Percentiles rank a stretch among this genome's conserved stretches.
These are phyloP conservation scores for Monochamus saltuarius DNA, from an alignment of 1,140 invertebrate species.

Conservation along the genomic window DNA sequence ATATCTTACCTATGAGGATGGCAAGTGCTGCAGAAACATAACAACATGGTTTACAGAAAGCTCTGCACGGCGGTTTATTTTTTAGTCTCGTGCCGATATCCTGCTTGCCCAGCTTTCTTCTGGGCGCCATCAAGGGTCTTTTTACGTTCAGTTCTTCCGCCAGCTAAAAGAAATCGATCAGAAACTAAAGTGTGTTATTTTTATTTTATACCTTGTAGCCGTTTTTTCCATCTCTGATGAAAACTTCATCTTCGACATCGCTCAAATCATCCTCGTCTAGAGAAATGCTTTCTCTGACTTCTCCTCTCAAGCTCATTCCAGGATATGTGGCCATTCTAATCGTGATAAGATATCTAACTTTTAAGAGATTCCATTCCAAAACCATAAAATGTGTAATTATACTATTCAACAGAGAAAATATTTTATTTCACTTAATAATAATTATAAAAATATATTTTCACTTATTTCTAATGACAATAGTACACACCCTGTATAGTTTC, in stretches of 20 bases:
- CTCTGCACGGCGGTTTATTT: slow-evolving; percentile 57
- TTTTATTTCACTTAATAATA: too few relatives aligned
- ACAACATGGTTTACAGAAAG: slow-evolving; percentile 62
- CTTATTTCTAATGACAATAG: too few relatives aligned
- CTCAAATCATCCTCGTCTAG: slow-evolving; percentile 61
- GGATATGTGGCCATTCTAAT: slow-evolving; percentile 47
- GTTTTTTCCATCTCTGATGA: slow-evolving; percentile 70
- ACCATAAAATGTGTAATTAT: too few relatives aligned
- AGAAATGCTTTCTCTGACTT: slow-evolving; percentile 50
- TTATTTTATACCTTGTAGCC: slow-evolving; percentile 51
- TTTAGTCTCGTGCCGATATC: slow-evolving; percentile 53
- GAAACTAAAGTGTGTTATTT: too few relatives aligned
- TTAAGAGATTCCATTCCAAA: too few relatives aligned
- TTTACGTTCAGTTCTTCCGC: slow-evolving; percentile 71
- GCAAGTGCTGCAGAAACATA: slow-evolving; percentile 62
- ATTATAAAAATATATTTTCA: too few relatives aligned
- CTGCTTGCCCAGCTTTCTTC: slow-evolving; percentile 58
- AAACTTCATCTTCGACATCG: slow-evolving; percentile 76
- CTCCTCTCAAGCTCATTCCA: slow-evolving; percentile 46
- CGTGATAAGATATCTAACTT: too few relatives aligned
- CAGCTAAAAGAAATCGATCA: slow-evolving; percentile 53
- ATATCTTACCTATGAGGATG: slow-evolving; percentile 54
- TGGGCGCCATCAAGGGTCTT: slow-evolving; percentile 72
- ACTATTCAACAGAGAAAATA: too few relatives aligned
- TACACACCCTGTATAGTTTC: too few relatives aligned